Evolutionary conservation across 1,140 invertebrate genomes (phyloP), one percentile per base, ranked within the genome.

Genomic region (Sycophila sp.): DNA sequence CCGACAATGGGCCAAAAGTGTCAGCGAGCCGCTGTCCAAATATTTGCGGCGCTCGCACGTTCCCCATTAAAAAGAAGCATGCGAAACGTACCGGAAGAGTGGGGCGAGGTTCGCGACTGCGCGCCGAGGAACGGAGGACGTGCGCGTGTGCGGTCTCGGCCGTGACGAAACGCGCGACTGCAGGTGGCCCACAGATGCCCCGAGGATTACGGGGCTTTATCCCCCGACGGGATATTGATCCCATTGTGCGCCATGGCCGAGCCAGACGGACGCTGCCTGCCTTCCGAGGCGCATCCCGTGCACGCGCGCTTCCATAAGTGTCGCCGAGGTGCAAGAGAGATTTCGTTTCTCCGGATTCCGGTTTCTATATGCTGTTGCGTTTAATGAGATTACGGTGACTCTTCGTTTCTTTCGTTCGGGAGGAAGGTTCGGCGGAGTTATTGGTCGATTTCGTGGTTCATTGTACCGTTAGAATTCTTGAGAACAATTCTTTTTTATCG

Each of bases 161-260:
- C 80, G 81, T 85, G 82, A 83, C 84, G 83, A 85, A 85, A 82
- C 79, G 78, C 76, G 64, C 79, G 79, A 83, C 83, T 85, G 84
- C 84, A 86, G 84, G 84, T 86, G 84, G 84, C 78, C 83, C 74
- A 84, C 84, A 85, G 83, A 86, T 84, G 83, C 83, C 74, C 71
- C 71, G 10, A 74, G 82, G 82, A 83, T 85, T 84, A 86, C 24
- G 71, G 77, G 83, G 78, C 79, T 85, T 83, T 83, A 84, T 84
- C 81, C 83, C 82, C 82, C 78, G 79, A 79, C 81, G 81, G 83
- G 83, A 83, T 85, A 85, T 84, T 81, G 83, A 85, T 85, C 83
- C 83, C 77, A 85, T 83, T 86, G 84, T 85, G 74, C 76, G 70
- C 11, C n/a, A n/a, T n/a, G n/a, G n/a, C n/a, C n/a, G n/a, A n/a